These are phyloP conservation scores for Capitulum mitella DNA, from an alignment of 2,888 invertebrate species.

Conservation along the genomic window DNA sequence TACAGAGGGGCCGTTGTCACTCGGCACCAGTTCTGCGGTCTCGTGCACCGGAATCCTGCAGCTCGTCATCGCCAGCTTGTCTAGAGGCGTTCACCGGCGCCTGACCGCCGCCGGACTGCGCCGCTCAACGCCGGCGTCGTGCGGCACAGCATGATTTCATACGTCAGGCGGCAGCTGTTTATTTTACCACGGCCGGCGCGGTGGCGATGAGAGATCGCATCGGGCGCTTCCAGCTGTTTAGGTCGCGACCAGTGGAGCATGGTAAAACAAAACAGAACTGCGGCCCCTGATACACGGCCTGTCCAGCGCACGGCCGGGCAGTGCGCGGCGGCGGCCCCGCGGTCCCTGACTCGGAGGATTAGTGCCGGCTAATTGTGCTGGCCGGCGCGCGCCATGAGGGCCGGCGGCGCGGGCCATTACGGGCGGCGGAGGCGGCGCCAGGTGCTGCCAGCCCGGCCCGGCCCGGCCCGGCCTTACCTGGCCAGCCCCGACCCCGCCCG, in stretches of 20 bases:
- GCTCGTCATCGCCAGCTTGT: no score
- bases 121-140: background rate
- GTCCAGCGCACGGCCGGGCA: no score
- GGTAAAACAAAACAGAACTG: background rate
- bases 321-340: background rate
- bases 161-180: slow-evolving; percentile 18
- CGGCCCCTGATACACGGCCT: background rate
- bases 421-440: no score
- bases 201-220: background rate
- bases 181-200: background rate
- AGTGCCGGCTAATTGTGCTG: background rate
- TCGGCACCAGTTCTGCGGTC: no score
- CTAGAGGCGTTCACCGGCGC: no score
- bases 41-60: no score
- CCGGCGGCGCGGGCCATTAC: no score
- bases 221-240: background rate
- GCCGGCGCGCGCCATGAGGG: background rate
- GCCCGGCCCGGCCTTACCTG: background rate
- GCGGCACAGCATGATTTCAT: slow-evolving; percentile 3
- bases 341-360: slow-evolving; percentile 1
- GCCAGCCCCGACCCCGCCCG: background rate
- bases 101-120: background rate
- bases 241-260: background rate
- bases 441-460: background rate
- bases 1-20: no score